Evolutionary conservation across 2,888 invertebrate genomes (phyloP), one percentile per base, ranked within the genome.

Genomic region (Agrochola macilenta): DNA sequence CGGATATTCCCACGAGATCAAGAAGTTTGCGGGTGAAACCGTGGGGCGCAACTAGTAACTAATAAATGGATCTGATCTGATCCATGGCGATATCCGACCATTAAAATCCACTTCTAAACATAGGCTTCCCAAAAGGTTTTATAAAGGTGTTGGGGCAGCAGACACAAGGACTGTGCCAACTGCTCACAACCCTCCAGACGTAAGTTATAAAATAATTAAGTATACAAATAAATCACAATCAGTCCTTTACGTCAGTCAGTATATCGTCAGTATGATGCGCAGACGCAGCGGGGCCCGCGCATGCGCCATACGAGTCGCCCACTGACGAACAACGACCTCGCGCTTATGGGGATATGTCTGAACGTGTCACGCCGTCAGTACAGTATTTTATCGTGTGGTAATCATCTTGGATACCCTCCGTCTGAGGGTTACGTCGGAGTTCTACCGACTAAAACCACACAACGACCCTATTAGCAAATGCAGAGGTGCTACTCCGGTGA

Each of bases 281-380:
- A 76, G 74, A 74, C 83, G 76, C 86, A 85, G 65, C 78, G 81
- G 71, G 77, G 65, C 82, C 72, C 82, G 85, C 83, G 74, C 85
- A 69, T 83, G 85, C 85, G 83, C 84, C 84, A 82, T 72, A 82
- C 85, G 71, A 20, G 63, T 79, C 84, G 84, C 84, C 84, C 84
- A 84, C 84, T 71, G 84, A 79, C 79, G 83, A 84, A 61, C 84
- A 85, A 74, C 84, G 84, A 84, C 84, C 84, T 84, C 86, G 65
- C 82, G 20, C 57, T 72, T 85, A 84, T 85, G 86, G 86, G 84
- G 79, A 72, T 79, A 76, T 63, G 74, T 74, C 72, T 81, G 78
- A 85, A 76, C 79, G 76, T 82, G 85, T 68, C 75, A 63, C 66
- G 54, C 63, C 43, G 35, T 79, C 71, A 49, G 35, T 12, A 61